Base-by-base conservation (phyloP, 2,888 invertebrate species). In the Aporophyla nigra region DNA sequence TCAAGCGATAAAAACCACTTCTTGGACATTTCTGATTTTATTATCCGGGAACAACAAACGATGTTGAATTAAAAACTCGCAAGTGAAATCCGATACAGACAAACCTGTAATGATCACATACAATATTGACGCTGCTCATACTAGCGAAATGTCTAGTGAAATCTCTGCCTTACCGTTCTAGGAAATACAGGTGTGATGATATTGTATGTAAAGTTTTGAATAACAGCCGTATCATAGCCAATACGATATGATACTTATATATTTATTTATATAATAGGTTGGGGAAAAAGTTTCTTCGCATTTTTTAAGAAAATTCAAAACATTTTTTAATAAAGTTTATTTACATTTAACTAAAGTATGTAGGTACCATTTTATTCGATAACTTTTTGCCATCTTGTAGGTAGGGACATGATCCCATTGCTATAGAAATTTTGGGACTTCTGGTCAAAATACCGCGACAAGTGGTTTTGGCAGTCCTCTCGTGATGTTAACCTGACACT, bases 191-290 rank as follows among this genome's bases (percentile, higher is more conserved):
- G 43, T 43, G 19, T 19, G 10, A 10, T 43, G n/a, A n/a, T 10
- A 33, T 12, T 19, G 40, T 21, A 7, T 16, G n/a, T 40, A 62
- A 14, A n/a, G 7, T n/a, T n/a, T 43, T n/a, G 1, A 16, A 21
- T 10, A 19, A 49, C n/a, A 51, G 6, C 19, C 21, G 24, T 16
- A 49, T 2, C 21, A 21, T 40, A 24, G 33, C 16, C 24, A 58
- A 14, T n/a, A 19, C 19, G 1, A 53, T 46, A 54, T 61, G 24
- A 27, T 27, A 27, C n/a, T 56, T 51, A 70, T 71, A 21, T 54
- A 49, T 43, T 63, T 77, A 54, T 67, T 24, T 73, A 56, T 71
- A 5, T 61, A 61, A n/a, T n/a, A n/a, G n/a, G n/a, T n/a, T n/a
- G n/a, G n/a, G n/a, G n/a, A n/a, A n/a, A n/a, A n/a, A n/a, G n/a